A percentile compares a stretch with the other conserved stretches of the same genome.
Conservation (phyloP, 2,888 invertebrate species). For the Agapostemon virescens region DNA sequence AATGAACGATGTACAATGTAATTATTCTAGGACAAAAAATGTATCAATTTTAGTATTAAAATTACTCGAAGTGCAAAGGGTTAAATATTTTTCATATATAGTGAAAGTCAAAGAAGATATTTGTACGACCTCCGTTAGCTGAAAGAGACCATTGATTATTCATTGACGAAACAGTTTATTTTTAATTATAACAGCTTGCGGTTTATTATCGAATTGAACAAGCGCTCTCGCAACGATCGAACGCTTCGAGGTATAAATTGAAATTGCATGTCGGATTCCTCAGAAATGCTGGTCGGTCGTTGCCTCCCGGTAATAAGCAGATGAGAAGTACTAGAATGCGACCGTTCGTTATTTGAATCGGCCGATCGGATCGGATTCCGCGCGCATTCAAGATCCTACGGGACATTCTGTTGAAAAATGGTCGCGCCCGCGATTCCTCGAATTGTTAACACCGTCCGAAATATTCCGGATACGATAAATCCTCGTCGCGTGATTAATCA, state of each 20-base stretch:
- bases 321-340: not conserved
- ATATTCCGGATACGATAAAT: not conserved
- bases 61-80: no score
- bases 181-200: no score
- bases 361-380: not conserved
- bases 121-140: no score
- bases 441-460: not conserved
- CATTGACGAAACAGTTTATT: no score
- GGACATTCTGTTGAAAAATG: conserved; percentile 1
- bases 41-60: no score
- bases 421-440: not conserved
- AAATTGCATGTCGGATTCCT: not conserved
- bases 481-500: not conserved
- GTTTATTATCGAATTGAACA: not conserved
- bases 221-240: not conserved
- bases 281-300: not conserved
- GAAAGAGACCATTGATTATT: no score
- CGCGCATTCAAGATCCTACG: not conserved
- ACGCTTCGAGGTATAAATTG: not conserved
- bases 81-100: no score
- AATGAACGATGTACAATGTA: no score
- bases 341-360: not conserved
- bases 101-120: no score
- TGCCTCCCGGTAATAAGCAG: not conserved
- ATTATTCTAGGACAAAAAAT: no score